Percentiles rank a stretch among this genome's conserved stretches.
Conservation (phyloP, 2,113 vertebrate genomes). For the Acrocephalus arundinaceus region DNA sequence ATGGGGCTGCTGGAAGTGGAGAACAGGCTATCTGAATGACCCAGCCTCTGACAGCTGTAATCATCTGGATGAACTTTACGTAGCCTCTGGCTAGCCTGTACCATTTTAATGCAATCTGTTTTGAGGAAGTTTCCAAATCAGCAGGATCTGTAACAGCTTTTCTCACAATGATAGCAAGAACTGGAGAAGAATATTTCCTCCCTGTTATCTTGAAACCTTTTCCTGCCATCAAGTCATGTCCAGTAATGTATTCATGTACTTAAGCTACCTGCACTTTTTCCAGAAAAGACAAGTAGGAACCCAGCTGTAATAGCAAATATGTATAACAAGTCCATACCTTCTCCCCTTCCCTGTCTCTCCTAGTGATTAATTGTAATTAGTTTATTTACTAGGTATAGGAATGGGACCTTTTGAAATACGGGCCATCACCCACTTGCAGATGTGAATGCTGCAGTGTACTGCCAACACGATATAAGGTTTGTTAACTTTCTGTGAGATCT, state of each 20-base stretch:
- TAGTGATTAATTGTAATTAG: not conserved
- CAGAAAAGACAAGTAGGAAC: not conserved
- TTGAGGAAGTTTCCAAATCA: not conserved
- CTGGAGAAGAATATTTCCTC: not conserved
- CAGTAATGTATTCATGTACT: not conserved
- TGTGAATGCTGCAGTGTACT: not conserved
- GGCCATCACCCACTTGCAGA: not conserved
- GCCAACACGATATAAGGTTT: not conserved
- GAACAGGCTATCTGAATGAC: not conserved
- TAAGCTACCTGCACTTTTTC: not conserved
- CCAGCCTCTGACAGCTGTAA: not conserved
- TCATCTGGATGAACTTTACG: not conserved
- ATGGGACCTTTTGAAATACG: not conserved
- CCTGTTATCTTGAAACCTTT: not conserved
- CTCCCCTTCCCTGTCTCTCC: too few species aligned
- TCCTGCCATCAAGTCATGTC: not conserved
- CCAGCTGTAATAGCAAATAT: not conserved
- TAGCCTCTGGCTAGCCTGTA: not conserved
- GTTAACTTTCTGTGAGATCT: not conserved
- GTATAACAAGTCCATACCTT: not conserved
- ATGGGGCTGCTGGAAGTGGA: not conserved
- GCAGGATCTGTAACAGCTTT: not conserved
- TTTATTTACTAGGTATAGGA: not conserved
- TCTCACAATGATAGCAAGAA: not conserved
- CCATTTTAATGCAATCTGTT: not conserved